phyloP scores from a whole-genome alignment of 2,888 invertebrate genomes.

The Drosophila rubida region DNA sequence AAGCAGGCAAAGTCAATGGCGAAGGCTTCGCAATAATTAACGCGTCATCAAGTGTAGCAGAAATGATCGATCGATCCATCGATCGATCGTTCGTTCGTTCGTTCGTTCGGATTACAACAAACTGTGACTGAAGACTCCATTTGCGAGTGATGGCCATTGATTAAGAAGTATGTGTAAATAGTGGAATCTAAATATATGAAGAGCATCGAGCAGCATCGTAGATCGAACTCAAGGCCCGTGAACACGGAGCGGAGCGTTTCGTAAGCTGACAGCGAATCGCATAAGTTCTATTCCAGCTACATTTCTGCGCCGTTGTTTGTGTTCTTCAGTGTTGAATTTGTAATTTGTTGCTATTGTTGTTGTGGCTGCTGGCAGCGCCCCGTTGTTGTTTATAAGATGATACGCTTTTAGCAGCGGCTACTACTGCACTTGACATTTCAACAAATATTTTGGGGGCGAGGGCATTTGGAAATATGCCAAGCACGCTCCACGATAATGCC shows the following conservation, averaged over 20 bases:
- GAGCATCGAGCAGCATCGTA: neutral
- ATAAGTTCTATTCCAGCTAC: constrained; percentile 32
- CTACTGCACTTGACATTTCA: constrained; percentile 76
- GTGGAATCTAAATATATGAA: neutral
- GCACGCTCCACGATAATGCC: constrained; percentile 62
- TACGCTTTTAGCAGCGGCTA: constrained; percentile 40
- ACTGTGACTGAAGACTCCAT: constrained; percentile 10
- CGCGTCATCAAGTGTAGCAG: constrained; percentile 39
- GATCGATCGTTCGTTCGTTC: neutral
- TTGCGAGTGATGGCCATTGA: neutral
- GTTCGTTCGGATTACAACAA: constrained; percentile 1
- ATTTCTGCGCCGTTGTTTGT: constrained; percentile 10
- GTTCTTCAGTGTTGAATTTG: constrained; percentile 14
- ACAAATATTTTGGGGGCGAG: constrained; percentile 69
- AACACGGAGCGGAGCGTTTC: too few species aligned
- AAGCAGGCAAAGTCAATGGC: constrained; percentile 61
- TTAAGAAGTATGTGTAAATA: constrained; percentile 2
- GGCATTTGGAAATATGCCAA: constrained; percentile 76
- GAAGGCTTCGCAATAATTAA: constrained; percentile 62
- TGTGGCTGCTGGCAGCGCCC: constrained; percentile 13
- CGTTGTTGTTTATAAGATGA: constrained; percentile 63
- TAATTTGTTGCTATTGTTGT: constrained; percentile 23
- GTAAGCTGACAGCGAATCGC: constrained; percentile 46
- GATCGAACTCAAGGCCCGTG: constrained; percentile 37
- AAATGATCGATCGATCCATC: constrained; percentile 42